Conservation (phyloP, 1,140 invertebrate genomes). For the Campoletis sonorensis region DNA sequence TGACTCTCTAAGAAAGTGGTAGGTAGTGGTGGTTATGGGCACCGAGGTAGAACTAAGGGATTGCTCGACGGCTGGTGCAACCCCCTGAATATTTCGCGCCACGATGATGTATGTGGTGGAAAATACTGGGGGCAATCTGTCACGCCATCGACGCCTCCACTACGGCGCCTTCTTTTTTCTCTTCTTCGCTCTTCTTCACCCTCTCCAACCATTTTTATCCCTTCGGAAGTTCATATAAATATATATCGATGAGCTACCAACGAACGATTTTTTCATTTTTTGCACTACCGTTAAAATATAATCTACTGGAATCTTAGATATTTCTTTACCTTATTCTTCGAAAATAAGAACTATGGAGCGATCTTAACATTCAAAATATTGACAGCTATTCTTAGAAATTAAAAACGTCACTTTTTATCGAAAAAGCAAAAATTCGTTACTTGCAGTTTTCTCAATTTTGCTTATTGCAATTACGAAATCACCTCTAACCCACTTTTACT, state of each 20-base stretch:
- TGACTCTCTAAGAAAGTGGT: not conserved
- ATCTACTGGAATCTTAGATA: too few relatives aligned
- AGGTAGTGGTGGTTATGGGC: constrained; percentile 54
- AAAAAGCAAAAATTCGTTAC: too few relatives aligned
- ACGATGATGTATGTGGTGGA: constrained; percentile 76
- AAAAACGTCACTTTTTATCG: too few relatives aligned
- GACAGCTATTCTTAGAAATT: too few relatives aligned
- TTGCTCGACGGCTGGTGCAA: constrained; percentile 47
- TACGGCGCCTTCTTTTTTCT: constrained; percentile 35
- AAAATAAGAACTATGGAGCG: too few relatives aligned
- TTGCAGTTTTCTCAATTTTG: too few relatives aligned
- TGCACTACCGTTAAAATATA: too few relatives aligned
- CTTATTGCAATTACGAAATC: too few relatives aligned
- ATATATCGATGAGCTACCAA: constrained; percentile 28
- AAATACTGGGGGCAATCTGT: constrained; percentile 75
- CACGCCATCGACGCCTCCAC: constrained; percentile 71
- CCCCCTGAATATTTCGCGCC: constrained; percentile 50
- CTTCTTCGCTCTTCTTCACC: not conserved
- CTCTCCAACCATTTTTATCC: constrained; percentile 42
- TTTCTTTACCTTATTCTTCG: too few relatives aligned
- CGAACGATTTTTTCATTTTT: too few relatives aligned
- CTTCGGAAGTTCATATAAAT: constrained; percentile 48
- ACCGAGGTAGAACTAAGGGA: constrained; percentile 70
- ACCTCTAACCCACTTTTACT: too few relatives aligned
- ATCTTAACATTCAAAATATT: too few relatives aligned